Percentiles rank a stretch among this genome's conserved stretches.
Conservation (phyloP, 1,140 invertebrate genomes). For the Ips typographus region DNA sequence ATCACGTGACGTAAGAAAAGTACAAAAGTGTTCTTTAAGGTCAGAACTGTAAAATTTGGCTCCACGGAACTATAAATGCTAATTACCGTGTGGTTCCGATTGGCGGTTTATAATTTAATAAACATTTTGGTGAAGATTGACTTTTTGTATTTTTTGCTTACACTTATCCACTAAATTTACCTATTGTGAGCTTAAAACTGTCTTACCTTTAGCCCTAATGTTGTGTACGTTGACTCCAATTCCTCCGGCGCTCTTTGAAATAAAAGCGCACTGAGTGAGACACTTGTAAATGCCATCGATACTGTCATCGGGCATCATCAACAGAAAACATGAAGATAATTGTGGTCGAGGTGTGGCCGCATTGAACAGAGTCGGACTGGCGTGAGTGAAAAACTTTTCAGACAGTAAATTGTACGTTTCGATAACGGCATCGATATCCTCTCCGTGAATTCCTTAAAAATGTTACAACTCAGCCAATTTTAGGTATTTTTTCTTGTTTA, state of each 20-base stretch:
- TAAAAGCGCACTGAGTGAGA: slow-evolving; percentile 90
- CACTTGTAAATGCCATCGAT: slow-evolving; percentile 99
- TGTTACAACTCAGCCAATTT: not conserved
- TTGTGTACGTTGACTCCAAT: slow-evolving; percentile 97
- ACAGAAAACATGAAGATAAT: slow-evolving; percentile 92
- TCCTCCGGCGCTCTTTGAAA: slow-evolving; percentile 96
- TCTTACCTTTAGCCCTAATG: slow-evolving; percentile 80
- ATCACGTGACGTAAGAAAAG: too few species aligned
- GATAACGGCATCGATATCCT: slow-evolving; percentile 90
- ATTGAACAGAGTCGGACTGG: slow-evolving; percentile 95
- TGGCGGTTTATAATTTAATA: too few species aligned
- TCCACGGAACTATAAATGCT: too few species aligned
- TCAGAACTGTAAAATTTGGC: too few species aligned
- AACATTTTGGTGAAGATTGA: too few species aligned
- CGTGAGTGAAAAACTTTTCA: slow-evolving; percentile 97
- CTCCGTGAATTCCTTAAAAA: slow-evolving; percentile 74
- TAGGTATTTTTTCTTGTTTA: slow-evolving; percentile 6
- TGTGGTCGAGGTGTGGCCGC: slow-evolving; percentile 91
- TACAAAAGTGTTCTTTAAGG: too few species aligned
- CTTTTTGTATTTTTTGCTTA: too few species aligned
- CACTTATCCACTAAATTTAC: not conserved
- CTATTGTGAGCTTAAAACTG: not conserved
- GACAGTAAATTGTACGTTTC: slow-evolving; percentile 97
- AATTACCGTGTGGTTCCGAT: too few species aligned
- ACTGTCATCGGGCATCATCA: slow-evolving; percentile 95